A percentile compares a stretch with the other conserved stretches of the same genome.
Conservation (phyloP, 2,797 vertebrate species). For the Okamejei kenojei region DNA sequence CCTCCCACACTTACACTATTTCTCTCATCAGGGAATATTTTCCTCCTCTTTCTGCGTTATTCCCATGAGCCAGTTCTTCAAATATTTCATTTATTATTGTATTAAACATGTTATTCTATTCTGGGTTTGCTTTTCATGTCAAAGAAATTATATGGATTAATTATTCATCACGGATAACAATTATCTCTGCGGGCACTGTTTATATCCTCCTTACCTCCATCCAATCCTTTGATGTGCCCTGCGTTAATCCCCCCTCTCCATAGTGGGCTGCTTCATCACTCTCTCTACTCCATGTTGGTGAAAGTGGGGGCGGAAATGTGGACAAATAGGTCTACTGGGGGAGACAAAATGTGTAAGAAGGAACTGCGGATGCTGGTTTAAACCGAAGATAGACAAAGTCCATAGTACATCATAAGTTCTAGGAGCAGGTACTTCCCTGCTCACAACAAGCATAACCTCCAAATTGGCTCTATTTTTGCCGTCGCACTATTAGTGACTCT, state of each 20-base stretch:
- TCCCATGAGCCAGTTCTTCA: slow-evolving; percentile 1
- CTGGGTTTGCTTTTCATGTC: background rate
- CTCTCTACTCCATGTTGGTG: background rate
- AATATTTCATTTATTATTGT: slow-evolving; percentile 14
- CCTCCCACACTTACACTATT: background rate
- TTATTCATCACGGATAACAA: slow-evolving; percentile 19
- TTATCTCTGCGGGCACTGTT: background rate
- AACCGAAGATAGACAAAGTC: too few relatives aligned
- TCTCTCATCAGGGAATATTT: background rate
- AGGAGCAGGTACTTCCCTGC: too few relatives aligned
- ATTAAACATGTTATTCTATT: slow-evolving; percentile 18
- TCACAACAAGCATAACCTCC: too few relatives aligned
- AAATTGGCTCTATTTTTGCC: too few relatives aligned
- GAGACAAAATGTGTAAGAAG: too few relatives aligned
- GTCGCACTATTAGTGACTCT: too few relatives aligned
- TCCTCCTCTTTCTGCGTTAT: background rate
- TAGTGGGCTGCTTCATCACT: background rate
- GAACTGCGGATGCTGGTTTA: too few relatives aligned
- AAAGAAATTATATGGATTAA: slow-evolving; percentile 29
- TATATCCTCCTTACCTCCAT: background rate
- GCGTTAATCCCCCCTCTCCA: background rate
- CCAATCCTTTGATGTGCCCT: background rate
- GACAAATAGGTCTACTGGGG: background rate
- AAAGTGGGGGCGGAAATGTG: background rate
- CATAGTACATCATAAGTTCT: too few relatives aligned